phyloP scores from a whole-genome alignment of 2,797 vertebrate genomes.

The Sebastes goodei region DNA sequence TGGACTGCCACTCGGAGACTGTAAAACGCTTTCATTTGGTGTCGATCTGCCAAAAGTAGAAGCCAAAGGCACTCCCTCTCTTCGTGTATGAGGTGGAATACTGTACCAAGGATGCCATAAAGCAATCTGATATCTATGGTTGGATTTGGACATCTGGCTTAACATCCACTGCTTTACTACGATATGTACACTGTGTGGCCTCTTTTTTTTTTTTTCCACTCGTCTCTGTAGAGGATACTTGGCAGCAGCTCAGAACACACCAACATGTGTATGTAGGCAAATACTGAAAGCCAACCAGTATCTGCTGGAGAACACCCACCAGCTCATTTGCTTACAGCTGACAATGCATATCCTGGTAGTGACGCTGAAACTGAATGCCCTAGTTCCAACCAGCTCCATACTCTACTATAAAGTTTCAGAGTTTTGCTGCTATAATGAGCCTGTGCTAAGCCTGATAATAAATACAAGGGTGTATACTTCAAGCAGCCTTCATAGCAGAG shows the following conservation, averaged over 20 bases:
- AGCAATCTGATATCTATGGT: constrained; percentile 69
- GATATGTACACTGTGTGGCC: constrained; percentile 46
- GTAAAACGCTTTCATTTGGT: constrained; percentile 47
- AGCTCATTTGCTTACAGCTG: constrained; percentile 68
- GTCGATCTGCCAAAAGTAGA: constrained; percentile 33
- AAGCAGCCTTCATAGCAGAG: background rate
- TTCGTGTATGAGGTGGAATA: constrained; percentile 57
- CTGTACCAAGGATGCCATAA: constrained; percentile 37
- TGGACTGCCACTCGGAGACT: constrained; percentile 13
- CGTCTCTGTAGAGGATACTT: constrained; percentile 44
- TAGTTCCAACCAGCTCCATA: background rate
- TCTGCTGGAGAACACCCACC: constrained; percentile 64
- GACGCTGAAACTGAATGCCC: constrained; percentile 16
- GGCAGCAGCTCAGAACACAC: constrained; percentile 31
- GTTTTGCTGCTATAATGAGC: background rate
- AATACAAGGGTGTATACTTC: background rate
- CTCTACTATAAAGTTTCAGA: background rate
- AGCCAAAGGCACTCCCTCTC: constrained; percentile 29
- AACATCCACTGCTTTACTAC: constrained; percentile 48
- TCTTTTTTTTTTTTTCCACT: constrained; percentile 48
- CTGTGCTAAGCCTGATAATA: background rate
- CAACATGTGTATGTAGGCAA: constrained; percentile 56
- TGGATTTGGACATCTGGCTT: constrained; percentile 60
- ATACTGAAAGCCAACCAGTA: constrained; percentile 52
- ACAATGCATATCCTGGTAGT: constrained; percentile 48